Conservation (phyloP, 1,140 invertebrate species). For the Drosophila nikananu region DNA sequence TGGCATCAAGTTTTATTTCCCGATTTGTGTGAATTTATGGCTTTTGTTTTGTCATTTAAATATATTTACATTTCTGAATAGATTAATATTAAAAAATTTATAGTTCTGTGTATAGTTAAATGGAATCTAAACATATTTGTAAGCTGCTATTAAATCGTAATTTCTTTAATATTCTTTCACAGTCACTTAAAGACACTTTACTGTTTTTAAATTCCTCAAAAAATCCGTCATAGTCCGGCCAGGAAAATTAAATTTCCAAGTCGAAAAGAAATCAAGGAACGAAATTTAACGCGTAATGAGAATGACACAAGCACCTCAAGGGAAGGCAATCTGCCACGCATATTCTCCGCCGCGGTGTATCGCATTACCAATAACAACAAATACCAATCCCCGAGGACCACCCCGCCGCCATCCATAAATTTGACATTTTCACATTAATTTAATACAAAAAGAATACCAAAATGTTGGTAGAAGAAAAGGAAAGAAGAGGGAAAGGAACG, state of each 20-base stretch:
- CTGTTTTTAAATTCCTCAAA: background rate
- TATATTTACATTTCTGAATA: background rate
- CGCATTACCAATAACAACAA: constrained; percentile 25
- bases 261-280: background rate
- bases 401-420: constrained; percentile 12
- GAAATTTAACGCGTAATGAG: constrained; percentile 14
- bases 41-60: background rate
- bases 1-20: background rate
- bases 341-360: constrained; percentile 12
- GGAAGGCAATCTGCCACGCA: constrained; percentile 28
- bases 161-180: background rate
- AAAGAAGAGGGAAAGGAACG: constrained; percentile 2
- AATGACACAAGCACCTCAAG: constrained; percentile 1
- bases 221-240: background rate
- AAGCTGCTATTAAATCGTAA: background rate
- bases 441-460: constrained; percentile 28
- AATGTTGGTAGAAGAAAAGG: constrained; percentile 5
- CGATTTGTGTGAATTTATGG: constrained; percentile 1
- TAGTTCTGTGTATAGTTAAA: background rate
- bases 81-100: background rate
- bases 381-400: constrained; percentile 11
- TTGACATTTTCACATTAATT: constrained; percentile 60
- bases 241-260: constrained; percentile 7
- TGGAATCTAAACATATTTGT: background rate
- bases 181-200: background rate